phyloP scores from a whole-genome alignment of 1,140 invertebrate genomes.

The Dreissena polymorpha region DNA sequence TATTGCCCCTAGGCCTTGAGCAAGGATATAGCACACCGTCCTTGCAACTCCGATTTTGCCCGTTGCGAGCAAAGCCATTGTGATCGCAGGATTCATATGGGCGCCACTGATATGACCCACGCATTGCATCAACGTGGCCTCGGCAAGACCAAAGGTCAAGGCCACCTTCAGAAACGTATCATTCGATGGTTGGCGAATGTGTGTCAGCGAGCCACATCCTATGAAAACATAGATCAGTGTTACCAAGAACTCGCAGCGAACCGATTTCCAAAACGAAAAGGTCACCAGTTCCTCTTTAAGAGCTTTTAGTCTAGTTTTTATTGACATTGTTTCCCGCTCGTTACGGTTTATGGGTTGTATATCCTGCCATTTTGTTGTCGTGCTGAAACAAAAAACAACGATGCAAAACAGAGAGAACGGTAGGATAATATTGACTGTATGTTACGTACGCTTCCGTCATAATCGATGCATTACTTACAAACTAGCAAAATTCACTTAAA shows the following conservation, averaged over 20 bases:
- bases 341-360: too few species aligned
- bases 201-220: slow-evolving; percentile 64
- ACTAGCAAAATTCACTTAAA: too few species aligned
- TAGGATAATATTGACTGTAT: too few species aligned
- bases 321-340: slow-evolving; percentile 17
- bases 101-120: slow-evolving; percentile 76
- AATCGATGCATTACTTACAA: too few species aligned
- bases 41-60: slow-evolving; percentile 89
- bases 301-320: slow-evolving; percentile 43
- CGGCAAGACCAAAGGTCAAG: slow-evolving; percentile 92
- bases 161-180: slow-evolving; percentile 84
- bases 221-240: slow-evolving; percentile 67
- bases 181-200: slow-evolving; percentile 28
- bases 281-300: slow-evolving; percentile 80
- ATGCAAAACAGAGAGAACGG: too few species aligned
- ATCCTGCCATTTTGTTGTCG: too few species aligned
- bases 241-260: slow-evolving; percentile 67
- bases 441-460: too few species aligned
- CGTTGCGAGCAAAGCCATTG: slow-evolving; percentile 80
- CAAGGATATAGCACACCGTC: slow-evolving; percentile 82
- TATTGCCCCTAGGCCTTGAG: slow-evolving; percentile 72
- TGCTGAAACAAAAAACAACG: too few species aligned
- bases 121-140: slow-evolving; percentile 84
- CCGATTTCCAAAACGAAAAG: slow-evolving; percentile 66
- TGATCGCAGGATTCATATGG: slow-evolving; percentile 78